Evolutionary conservation across 2,797 vertebrate genomes (phyloP).

Genomic region (Eurystomus glaucurus): DNA sequence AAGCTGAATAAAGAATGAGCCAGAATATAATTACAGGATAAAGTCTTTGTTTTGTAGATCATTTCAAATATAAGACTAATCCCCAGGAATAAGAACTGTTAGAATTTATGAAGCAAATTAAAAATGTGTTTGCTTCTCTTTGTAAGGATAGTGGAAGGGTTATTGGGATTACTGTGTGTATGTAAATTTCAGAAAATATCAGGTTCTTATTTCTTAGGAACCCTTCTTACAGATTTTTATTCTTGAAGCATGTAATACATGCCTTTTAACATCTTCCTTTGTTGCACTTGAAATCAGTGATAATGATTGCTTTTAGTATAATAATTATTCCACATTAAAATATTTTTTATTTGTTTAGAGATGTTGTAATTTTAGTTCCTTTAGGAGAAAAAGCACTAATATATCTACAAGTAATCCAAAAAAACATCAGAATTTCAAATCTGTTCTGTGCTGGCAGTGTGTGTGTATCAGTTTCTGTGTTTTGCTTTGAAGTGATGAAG

Average conservation of each 20-base stretch:
- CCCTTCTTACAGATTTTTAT: background rate
- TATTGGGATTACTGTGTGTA: background rate
- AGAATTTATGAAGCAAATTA: background rate
- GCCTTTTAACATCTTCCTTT: background rate
- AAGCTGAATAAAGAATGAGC: background rate
- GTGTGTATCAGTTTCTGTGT: background rate
- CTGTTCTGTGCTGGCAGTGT: background rate
- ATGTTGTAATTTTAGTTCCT: background rate
- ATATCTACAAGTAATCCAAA: background rate
- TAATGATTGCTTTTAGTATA: background rate
- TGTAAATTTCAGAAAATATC: background rate
- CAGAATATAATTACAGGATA: background rate
- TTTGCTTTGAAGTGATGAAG: slow-evolving; percentile 10
- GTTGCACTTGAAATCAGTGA: background rate
- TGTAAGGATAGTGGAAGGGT: background rate
- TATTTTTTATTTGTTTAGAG: background rate
- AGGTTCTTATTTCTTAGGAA: background rate
- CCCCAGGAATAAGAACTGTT: slow-evolving; percentile 5
- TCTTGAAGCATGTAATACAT: background rate
- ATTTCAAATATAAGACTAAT: background rate
- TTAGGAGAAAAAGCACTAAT: background rate
- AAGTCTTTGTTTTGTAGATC: background rate
- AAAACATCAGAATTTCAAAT: background rate
- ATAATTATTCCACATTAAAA: background rate
- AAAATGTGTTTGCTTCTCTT: background rate